phyloP scores from a whole-genome alignment of 2,797 vertebrate genomes.

The Microctenopoma lineatum region DNA sequence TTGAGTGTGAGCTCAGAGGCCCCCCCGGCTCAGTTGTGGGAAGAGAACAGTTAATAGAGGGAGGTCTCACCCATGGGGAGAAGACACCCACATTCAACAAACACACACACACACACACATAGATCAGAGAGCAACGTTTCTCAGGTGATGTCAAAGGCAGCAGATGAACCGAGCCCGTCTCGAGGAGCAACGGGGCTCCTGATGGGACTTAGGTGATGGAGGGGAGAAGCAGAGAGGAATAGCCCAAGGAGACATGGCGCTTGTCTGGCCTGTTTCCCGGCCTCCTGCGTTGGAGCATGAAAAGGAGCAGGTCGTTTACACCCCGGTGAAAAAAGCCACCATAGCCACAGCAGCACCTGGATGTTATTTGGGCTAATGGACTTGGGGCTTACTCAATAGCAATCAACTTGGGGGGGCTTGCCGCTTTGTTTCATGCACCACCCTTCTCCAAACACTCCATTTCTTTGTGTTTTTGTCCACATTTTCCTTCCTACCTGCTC shows the following conservation, averaged over 20 bases:
- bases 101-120: constrained; percentile 44
- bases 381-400: constrained; percentile 81
- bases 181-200: constrained; percentile 49
- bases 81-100: constrained; percentile 71
- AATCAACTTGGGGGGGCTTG: constrained; percentile 82
- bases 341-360: constrained; percentile 82
- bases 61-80: constrained; percentile 75
- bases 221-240: constrained; percentile 64
- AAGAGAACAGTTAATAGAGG: constrained; percentile 68
- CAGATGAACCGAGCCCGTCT: constrained; percentile 55
- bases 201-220: constrained; percentile 77
- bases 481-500: constrained; percentile 41
- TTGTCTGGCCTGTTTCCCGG: constrained; percentile 84
- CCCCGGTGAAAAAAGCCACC: constrained; percentile 80
- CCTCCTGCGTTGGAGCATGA: constrained; percentile 84
- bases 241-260: constrained; percentile 72
- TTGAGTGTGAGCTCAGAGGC: constrained; percentile 68
- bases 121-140: constrained; percentile 65
- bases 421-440: constrained; percentile 71
- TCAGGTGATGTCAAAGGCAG: constrained; percentile 56
- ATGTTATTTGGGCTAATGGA: constrained; percentile 87
- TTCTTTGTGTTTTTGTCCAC: constrained; percentile 35
- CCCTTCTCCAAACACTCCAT: constrained; percentile 51
- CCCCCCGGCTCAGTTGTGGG: constrained; percentile 76
- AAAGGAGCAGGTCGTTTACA: constrained; percentile 83